Conservation (phyloP, 2,888 invertebrate species). For the Heliconius charithonia region DNA sequence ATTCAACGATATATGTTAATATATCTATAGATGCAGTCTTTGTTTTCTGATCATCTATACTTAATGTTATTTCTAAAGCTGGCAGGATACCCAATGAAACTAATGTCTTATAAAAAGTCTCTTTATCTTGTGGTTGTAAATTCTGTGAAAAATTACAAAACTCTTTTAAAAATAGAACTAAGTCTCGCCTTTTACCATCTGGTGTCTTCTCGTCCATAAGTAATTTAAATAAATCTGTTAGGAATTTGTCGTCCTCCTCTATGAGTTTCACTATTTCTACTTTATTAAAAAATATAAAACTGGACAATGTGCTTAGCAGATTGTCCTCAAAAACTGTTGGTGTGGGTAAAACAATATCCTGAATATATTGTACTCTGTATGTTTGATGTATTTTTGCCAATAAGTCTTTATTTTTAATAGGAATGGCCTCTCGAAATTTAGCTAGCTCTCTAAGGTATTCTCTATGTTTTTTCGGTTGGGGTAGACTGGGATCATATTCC, state of each 20-base stretch:
- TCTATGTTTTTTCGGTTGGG: slow-evolving; percentile 95
- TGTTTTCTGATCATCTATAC: slow-evolving; percentile 96
- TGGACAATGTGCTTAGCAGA: slow-evolving; percentile 97
- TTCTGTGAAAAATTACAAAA: slow-evolving; percentile 99
- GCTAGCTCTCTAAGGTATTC: slow-evolving; percentile 97
- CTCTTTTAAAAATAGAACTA: slow-evolving; percentile 98
- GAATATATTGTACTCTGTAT: slow-evolving; percentile 99
- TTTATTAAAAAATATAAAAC: slow-evolving; percentile 99
- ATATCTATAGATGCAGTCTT: slow-evolving; percentile 99
- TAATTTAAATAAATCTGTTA: slow-evolving; percentile 96
- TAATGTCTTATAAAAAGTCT: slow-evolving; percentile 97
- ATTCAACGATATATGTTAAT: slow-evolving; percentile 98
- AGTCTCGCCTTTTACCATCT: slow-evolving; percentile 93
- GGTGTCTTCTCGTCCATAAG: slow-evolving; percentile 95
- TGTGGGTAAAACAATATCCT: slow-evolving; percentile 99
- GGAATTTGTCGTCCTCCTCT: slow-evolving; percentile 98
- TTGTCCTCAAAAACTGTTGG: slow-evolving; percentile 99
- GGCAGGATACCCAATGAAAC: slow-evolving; percentile 94
- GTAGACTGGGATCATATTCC: slow-evolving; percentile 96
- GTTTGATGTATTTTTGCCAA: slow-evolving; percentile 99
- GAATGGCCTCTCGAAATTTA: slow-evolving; percentile 96
- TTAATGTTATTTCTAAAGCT: slow-evolving; percentile 94
- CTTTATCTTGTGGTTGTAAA: slow-evolving; percentile 97
- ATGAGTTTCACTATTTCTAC: slow-evolving; percentile 99
- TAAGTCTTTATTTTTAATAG: slow-evolving; percentile 96